These are phyloP conservation scores for Lanius collurio DNA, from an alignment of 2,113 vertebrate genomes.

Conservation along the genomic window DNA sequence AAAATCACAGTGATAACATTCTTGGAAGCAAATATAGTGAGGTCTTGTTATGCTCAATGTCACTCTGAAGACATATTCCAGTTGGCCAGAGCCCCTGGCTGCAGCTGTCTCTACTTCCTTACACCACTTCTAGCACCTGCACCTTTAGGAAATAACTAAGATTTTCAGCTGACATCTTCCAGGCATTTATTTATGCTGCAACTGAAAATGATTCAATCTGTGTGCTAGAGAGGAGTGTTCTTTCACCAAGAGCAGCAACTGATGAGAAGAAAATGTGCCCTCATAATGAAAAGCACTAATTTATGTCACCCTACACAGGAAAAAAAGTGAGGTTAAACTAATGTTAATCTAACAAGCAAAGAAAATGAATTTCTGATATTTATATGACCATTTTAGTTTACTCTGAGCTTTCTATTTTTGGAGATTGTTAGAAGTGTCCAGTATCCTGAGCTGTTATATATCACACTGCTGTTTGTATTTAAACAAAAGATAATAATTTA, in stretches of 20 bases:
- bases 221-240: neutral
- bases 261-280: conserved; percentile 25
- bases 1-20: conserved; percentile 47
- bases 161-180: conserved; percentile 69
- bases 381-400: neutral
- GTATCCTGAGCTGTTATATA: neutral
- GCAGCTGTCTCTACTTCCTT: conserved; percentile 67
- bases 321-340: conserved; percentile 22
- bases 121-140: conserved; percentile 66
- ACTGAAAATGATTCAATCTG: conserved; percentile 60
- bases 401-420: neutral
- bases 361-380: conserved; percentile 2
- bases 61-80: conserved; percentile 64
- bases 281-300: neutral
- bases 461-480: neutral
- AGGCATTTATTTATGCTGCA: conserved; percentile 63
- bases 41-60: conserved; percentile 54
- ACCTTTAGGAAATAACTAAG: conserved; percentile 69
- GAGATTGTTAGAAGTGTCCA: neutral
- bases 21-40: conserved; percentile 58
- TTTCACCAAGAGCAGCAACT: conserved; percentile 10
- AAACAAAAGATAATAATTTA: neutral
- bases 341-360: conserved; percentile 35
- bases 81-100: conserved; percentile 34
- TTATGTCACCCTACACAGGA: neutral